These are phyloP conservation scores for Tillus elongatus DNA, from an alignment of 2,888 invertebrate genomes.

Conservation along the genomic window DNA sequence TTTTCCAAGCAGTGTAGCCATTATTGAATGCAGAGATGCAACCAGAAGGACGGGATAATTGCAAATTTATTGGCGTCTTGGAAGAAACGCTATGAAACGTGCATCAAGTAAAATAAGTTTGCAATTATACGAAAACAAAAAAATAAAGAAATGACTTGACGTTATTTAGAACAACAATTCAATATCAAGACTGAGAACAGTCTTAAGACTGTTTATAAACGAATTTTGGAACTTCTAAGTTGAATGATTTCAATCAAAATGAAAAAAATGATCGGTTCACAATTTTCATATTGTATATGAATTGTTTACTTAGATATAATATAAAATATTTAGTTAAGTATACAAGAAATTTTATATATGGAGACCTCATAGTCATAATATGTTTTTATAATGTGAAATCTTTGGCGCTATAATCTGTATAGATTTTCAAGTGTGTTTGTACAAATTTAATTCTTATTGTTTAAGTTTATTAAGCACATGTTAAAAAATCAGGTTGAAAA, in stretches of 20 bases:
- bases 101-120: too few relatives aligned
- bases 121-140: too few relatives aligned
- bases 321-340: too few relatives aligned
- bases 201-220: slow-evolving; percentile 25
- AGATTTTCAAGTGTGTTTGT: background rate
- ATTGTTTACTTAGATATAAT: too few relatives aligned
- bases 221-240: slow-evolving; percentile 28
- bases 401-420: background rate
- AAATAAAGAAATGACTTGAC: too few relatives aligned
- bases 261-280: slow-evolving; percentile 8
- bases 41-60: too few relatives aligned
- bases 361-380: slow-evolving; percentile 2
- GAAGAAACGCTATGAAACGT: too few relatives aligned
- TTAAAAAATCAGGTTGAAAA: too few relatives aligned
- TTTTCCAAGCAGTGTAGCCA: slow-evolving; percentile 28
- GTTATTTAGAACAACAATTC: slow-evolving; percentile 23
- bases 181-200: slow-evolving; percentile 27
- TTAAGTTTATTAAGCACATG: too few relatives aligned
- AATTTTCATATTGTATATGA: background rate
- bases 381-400: background rate
- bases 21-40: slow-evolving; percentile 14
- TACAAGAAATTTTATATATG: background rate
- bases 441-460: background rate
- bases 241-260: slow-evolving; percentile 23
- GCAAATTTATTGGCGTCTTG: too few relatives aligned